Base-by-base conservation (phyloP, 2,113 vertebrate genomes). In the Centropus bengalensis region DNA sequence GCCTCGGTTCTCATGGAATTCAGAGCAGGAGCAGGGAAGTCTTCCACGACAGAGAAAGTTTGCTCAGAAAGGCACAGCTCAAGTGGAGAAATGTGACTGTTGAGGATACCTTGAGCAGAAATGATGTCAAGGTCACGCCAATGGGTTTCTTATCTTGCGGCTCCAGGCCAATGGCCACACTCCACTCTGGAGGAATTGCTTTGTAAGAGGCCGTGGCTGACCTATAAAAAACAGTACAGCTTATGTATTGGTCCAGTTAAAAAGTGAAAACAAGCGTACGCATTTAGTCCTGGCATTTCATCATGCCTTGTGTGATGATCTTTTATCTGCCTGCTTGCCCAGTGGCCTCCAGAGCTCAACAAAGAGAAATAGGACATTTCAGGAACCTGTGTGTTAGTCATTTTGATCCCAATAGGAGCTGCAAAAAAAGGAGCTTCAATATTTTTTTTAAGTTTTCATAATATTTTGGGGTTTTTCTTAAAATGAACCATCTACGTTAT, bases 341-440 rank as follows among this genome's bases (percentile, higher is more conserved):
- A 44, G 27, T 6, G 63, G 49, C 16, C 38, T 47, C 55, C 51
- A 9, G 28, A 60, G 14, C 62, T 90, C 60, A 67, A 12, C 24
- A 42, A 62, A 36, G 52, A 71, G 10, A n/a, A 33, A 9, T 1
- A 67, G 26, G 24, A n/a, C 63, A 44, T 18, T 24, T 30, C 5
- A 19, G 42, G 15, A 63, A 59, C 6, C 19, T 58, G 15, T 0
- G 0, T 36, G 9, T n/a, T 36, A 58, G 9, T 30, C 22, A n/a
- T 0, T 13, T 9, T 27, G 24, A 17, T 42, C 17, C 24, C 5
- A 9, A 10, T 0, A 81, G 42, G 6, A 51, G 12, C 22, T 32
- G 44, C 59, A 60, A 42, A 58, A 45, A 52, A 59, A 75, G 23
- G 7, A 5, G 15, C 12, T 55, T 51, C 26, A 42, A 60, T 82